phyloP scores from a whole-genome alignment of 1,140 invertebrate species.

The Leptopilina boulardi region DNA sequence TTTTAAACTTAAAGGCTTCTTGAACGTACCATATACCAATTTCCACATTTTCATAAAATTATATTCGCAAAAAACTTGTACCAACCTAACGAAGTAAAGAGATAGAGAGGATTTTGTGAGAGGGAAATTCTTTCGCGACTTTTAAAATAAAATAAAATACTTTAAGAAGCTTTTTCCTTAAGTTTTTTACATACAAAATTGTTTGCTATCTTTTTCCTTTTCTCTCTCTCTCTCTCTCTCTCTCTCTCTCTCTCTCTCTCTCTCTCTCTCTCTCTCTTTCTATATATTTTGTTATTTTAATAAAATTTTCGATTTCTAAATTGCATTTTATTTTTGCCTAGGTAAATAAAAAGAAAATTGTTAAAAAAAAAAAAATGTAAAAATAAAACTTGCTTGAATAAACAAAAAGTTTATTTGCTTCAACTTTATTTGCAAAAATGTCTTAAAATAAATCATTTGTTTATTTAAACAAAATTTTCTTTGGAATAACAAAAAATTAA shows the following conservation, averaged over 20 bases:
- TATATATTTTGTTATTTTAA: too few species aligned
- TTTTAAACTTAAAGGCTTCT: neutral
- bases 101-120: neutral
- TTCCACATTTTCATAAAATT: conserved; percentile 19
- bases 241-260: neutral
- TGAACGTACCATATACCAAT: neutral
- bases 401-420: too few species aligned
- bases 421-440: too few species aligned
- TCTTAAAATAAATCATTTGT: too few species aligned
- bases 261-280: too few species aligned
- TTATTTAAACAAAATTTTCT: too few species aligned
- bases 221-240: neutral
- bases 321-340: too few species aligned
- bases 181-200: neutral
- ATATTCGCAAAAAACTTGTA: neutral
- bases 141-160: conserved; percentile 23
- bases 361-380: too few species aligned
- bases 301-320: too few species aligned
- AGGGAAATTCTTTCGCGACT: conserved; percentile 5
- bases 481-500: too few species aligned
- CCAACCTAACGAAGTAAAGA: neutral
- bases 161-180: conserved; percentile 1
- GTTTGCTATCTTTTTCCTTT: neutral
- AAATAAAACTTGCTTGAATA: too few species aligned
- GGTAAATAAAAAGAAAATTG: too few species aligned